Base-by-base conservation (phyloP, 2,888 invertebrate genomes). In the Archaeoteleia sp. region DNA sequence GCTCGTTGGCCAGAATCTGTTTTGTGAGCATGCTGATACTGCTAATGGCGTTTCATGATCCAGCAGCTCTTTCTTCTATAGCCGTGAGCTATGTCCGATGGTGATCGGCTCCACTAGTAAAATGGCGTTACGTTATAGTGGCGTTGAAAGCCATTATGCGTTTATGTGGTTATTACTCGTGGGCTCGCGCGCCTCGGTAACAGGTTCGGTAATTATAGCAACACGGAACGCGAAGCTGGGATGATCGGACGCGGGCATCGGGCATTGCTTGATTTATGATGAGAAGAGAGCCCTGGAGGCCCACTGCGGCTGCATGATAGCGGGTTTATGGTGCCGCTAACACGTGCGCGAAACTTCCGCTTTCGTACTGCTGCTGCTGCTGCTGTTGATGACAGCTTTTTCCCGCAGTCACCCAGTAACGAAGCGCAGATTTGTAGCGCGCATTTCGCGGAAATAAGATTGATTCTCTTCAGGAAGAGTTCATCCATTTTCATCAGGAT, bases 401-500 rank as follows among this genome's bases (percentile, higher is more conserved):
- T 60, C 35, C 60, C 58, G 25, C 55, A 43, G 65, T 35, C 37
- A 32, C 37, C 27, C 34, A 34, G 53, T 58, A 68, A 63, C 58
- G 54, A 55, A 65, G 57, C 51, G 45, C 61, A 20, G 55, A 57
- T 67, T 48, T 14, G 55, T 32, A 15, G 45, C 15, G 43, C 37
- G 43, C 46, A 45, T 57, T 67, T 30, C 55, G 43, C 63, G 65
- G 61, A 60, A 57, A 61, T 69, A 69, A 69, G 69, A 69, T 65
- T 63, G 65, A 65, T 69, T 67, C 57, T 51, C 34, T 49, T 49
- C 51, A 55, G 55, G 42, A 61, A 55, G 30, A 35, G 46, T 55
- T 55, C 67, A 61, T 67, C 51, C 46, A 61, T 67, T 67, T 61
- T 67, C 61, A 67, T 61, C 67, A 61, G 45, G 46, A 61, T 57